Base-by-base conservation (phyloP, 2,113 vertebrate species). In the Saccopteryx bilineata region DNA sequence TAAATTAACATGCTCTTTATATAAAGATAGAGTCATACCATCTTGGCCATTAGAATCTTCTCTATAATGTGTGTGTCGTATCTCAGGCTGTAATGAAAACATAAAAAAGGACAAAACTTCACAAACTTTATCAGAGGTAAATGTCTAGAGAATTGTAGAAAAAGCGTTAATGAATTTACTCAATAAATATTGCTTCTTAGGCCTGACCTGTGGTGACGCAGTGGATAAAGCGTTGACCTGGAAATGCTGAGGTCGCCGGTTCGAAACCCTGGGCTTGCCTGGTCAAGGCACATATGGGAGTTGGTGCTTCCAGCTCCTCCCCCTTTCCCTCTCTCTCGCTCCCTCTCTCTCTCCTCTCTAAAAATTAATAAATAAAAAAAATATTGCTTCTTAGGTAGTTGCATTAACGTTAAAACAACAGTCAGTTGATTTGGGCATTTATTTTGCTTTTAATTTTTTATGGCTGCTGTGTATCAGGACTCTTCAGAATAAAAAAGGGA, bases 401-500 rank as follows among this genome's bases (percentile, higher is more conserved):
- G 6, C 5, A 24, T 81, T 75, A 87, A 58, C 66, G 72, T 69
- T 61, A 76, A 65, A 82, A 58, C 33, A 84, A 65, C 48, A 61
- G 46, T 58, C 54, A 93, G 28, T 56, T 48, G 11, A 56, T 56
- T 33, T 33, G 75, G 52, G 11, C 3, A 58, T 85, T 81, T 75
- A 87, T 84, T 92, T 96, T 79, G 33, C 63, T n/a, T 74, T 68
- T 24, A 85, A 54, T 93, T 97, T 96, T 91, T 54, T 84, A 54
- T 87, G 75, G 24, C 90, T 95, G 48, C 28, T 24, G 5, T 93
- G 2, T 72, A 93, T 87, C 54, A 93, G 79, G 63, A 72, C 33
- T 91, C 86, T 84, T 86, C 74, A 48, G 72, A 65, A 94, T 96
- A 97, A 96, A 96, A 97, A 96, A 94, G 33, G 7, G 75, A 93